Evolutionary conservation across 1,140 invertebrate genomes (phyloP).

Genomic region (Drosophila pallidifrons): DNA sequence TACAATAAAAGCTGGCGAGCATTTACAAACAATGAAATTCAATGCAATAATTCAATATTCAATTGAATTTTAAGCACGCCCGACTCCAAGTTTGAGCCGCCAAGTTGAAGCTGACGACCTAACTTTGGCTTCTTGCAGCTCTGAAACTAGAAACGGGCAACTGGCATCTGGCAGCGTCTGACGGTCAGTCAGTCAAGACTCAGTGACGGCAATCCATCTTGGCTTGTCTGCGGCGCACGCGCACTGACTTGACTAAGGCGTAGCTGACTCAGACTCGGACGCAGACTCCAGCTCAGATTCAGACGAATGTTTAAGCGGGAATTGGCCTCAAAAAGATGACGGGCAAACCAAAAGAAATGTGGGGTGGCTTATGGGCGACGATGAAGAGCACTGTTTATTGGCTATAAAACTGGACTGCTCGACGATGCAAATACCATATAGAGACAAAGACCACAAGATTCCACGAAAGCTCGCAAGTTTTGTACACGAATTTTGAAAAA

Average conservation of each 20-base stretch:
- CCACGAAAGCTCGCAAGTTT: not conserved
- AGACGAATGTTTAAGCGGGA: constrained; percentile 54
- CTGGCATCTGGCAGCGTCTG: constrained; percentile 50
- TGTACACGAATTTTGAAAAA: not conserved
- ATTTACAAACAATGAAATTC: constrained; percentile 85
- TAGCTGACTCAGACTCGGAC: constrained; percentile 31
- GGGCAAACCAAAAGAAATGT: constrained; percentile 5
- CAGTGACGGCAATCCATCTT: constrained; percentile 77
- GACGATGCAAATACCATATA: not conserved
- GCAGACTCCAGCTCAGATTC: constrained; percentile 21
- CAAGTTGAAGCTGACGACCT: constrained; percentile 24
- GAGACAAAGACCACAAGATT: not conserved
- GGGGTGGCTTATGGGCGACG: constrained; percentile 24
- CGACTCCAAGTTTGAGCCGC: constrained; percentile 21
- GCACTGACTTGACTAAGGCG: constrained; percentile 50
- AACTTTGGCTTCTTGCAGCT: constrained; percentile 47
- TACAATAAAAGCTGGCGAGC: constrained; percentile 69
- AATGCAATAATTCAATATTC: constrained; percentile 85
- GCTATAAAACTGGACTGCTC: constrained; percentile 1
- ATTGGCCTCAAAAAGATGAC: constrained; percentile 60
- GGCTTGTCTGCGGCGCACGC: constrained; percentile 66
- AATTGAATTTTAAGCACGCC: constrained; percentile 84
- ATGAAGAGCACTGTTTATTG: not conserved
- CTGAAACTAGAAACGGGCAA: too few species aligned
- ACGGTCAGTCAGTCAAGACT: constrained; percentile 47